Conservation (phyloP, 2,113 vertebrate species). For the Triplophysa siluroides region DNA sequence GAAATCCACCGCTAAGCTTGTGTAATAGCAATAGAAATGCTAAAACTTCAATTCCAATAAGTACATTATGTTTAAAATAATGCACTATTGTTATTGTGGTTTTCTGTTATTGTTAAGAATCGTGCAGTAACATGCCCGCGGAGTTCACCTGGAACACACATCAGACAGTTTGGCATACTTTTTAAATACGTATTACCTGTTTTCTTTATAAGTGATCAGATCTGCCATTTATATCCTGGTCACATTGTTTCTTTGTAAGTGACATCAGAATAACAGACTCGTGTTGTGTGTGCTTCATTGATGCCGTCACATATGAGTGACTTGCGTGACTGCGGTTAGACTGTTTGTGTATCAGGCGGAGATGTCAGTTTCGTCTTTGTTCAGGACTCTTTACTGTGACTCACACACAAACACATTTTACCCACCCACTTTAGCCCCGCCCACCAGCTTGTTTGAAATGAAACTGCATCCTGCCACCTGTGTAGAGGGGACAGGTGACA, state of each 20-base stretch:
- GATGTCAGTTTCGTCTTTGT: slow-evolving; percentile 9
- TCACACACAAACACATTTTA: neutral
- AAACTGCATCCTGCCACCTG: neutral
- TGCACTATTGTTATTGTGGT: neutral
- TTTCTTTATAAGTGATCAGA: neutral
- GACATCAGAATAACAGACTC: neutral
- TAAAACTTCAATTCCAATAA: neutral
- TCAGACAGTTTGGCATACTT: slow-evolving; percentile 12
- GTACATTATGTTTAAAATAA: neutral
- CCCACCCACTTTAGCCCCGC: neutral
- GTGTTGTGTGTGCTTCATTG: neutral
- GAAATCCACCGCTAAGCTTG: neutral
- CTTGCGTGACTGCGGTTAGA: slow-evolving; percentile 25
- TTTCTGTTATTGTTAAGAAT: neutral
- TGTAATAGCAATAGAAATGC: neutral
- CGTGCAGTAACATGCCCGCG: neutral
- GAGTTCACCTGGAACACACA: neutral
- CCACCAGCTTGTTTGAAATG: neutral
- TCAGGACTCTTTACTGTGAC: neutral
- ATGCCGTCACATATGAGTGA: slow-evolving; percentile 22
- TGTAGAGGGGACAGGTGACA: neutral
- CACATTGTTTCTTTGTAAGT: neutral
- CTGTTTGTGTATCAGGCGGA: slow-evolving; percentile 31
- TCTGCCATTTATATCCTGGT: neutral
- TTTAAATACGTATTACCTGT: neutral